Evolutionary conservation across 2,113 vertebrate species (phyloP), one percentile per base, ranked within the genome.

Genomic region (Chroicocephalus ridibundus): DNA sequence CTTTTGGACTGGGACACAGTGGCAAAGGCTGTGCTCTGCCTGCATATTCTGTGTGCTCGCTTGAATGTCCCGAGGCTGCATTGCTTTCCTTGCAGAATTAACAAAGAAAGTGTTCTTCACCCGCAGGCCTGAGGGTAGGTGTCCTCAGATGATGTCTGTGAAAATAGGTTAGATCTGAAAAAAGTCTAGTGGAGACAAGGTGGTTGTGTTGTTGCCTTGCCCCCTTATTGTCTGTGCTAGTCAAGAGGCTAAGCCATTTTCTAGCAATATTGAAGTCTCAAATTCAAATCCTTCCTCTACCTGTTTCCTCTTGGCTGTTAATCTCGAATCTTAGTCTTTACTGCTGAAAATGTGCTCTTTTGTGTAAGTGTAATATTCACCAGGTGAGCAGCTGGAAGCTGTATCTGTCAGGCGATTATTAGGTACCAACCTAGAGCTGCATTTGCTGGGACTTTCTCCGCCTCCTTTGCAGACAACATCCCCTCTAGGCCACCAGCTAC

Each of bases 11-110:
- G 61, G 74, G 81, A 49, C 52, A 24, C 40, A 61, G 76, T 1
- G 10, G 46, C 76, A 90, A 65, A 71, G 74, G n/a, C 47, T 94
- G 49, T 86, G 68, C 36, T 83, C 66, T 79, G 74, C 44, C 60
- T 82, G 62, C 15, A 5, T 65, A 8, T 49, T 71, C 71, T 80
- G 18, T 82, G 38, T n/a, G 14, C 65, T 25, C 3, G 1, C 46
- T 89, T 13, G 4, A 13, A 4, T 81, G 77, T 93, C 72, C 60
- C 77, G 69, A 55, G 86, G 89, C 86, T 89, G 72, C 74, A 44
- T 34, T 64, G 52, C 91, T 96, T 94, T 94, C 74, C 65, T 91
- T 87, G 70, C 74, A 96, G 90, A 95, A 72, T 87, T 82, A 92
- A 89, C 86, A 89, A 82, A 84, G 72, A 70, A 86, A 86, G 38